A percentile compares a stretch with the other conserved stretches of the same genome.
Evolutionary conservation across 2,797 vertebrate genomes (phyloP).

Genomic region (Leucoraja ocellata): DNA sequence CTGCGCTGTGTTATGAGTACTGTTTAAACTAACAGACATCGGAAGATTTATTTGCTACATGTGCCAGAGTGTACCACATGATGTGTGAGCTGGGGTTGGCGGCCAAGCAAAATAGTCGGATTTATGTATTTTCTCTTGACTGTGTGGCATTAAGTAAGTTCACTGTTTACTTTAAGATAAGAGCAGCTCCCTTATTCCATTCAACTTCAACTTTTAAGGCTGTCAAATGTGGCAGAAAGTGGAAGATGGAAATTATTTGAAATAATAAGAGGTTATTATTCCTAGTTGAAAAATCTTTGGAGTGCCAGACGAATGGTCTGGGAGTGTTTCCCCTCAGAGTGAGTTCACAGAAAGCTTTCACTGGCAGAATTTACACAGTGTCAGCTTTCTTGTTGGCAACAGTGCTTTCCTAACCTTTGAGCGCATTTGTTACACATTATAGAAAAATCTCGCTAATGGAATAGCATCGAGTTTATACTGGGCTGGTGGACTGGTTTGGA

Average conservation of each 20-base stretch:
- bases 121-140: background rate
- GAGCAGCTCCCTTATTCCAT: constrained; percentile 25
- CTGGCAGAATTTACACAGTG: background rate
- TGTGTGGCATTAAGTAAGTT: background rate
- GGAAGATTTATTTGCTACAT: background rate
- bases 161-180: background rate
- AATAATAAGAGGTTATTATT: constrained; percentile 16
- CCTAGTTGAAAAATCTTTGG: background rate
- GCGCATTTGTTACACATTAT: background rate
- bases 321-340: background rate
- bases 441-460: background rate
- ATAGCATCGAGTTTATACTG: background rate
- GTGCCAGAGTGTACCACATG: constrained; percentile 11
- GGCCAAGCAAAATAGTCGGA: constrained; percentile 4
- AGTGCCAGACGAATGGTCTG: background rate
- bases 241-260: constrained; percentile 31
- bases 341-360: background rate
- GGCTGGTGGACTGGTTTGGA: too few species aligned
- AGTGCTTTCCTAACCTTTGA: background rate
- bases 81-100: background rate
- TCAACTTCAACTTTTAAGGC: background rate
- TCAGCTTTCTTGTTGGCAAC: background rate
- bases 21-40: background rate
- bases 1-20: background rate
- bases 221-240: background rate